Percentiles rank a stretch among this genome's conserved stretches.
These are phyloP conservation scores for Furnarius figulus DNA, from an alignment of 2,113 vertebrate species.

Conservation along the genomic window DNA sequence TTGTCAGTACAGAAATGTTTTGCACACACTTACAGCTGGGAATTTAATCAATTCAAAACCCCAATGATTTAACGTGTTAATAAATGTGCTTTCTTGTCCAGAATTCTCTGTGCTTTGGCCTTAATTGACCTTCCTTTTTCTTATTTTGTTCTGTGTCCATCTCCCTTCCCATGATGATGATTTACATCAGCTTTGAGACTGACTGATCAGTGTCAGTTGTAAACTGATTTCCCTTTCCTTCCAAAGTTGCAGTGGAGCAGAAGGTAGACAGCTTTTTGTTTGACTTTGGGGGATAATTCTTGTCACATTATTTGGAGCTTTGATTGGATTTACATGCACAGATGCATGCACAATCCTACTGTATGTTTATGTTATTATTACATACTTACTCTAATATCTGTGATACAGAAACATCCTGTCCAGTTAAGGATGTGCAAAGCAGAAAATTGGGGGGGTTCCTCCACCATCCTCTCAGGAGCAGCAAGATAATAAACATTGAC, in stretches of 20 bases:
- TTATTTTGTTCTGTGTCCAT: not conserved
- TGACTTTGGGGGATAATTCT: not conserved
- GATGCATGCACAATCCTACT: not conserved
- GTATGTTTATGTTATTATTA: not conserved
- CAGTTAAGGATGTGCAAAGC: not conserved
- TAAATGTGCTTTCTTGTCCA: not conserved
- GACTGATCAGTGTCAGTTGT: not conserved
- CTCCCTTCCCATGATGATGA: not conserved
- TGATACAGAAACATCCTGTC: not conserved
- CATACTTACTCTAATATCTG: no score
- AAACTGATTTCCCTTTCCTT: not conserved
- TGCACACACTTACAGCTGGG: not conserved
- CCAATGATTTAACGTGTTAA: not conserved
- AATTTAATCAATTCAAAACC: not conserved
- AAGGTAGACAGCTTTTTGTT: not conserved
- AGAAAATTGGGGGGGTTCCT: not conserved
- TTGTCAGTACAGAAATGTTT: not conserved
- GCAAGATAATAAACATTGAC: not conserved
- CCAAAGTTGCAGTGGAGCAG: not conserved
- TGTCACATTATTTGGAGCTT: not conserved
- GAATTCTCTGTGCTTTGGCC: not conserved
- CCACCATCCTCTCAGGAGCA: not conserved
- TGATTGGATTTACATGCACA: not conserved
- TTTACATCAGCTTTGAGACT: not conserved
- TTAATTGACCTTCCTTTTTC: not conserved